Base-by-base conservation (phyloP, 2,888 invertebrate species). In the Eledone cirrhosa region DNA sequence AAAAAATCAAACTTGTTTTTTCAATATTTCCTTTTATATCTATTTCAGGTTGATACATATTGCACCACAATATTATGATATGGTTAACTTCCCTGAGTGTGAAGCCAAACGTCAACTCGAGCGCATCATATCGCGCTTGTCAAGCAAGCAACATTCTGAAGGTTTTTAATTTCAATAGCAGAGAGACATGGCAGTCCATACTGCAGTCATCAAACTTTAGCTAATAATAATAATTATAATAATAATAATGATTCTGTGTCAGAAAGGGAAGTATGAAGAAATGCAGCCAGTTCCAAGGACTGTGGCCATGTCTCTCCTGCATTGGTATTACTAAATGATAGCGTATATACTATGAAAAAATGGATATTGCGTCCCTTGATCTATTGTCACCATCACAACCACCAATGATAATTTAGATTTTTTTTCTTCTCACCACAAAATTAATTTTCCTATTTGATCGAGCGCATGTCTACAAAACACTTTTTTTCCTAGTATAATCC, bases 1-100 rank as follows among this genome's bases (percentile, higher is more conserved):
- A n/a, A n/a, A n/a, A n/a, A n/a, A n/a, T n/a, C n/a, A n/a, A 41
- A 41, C 41, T 41, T 41, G 5, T 41, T 41, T 41, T 41, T 41
- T 33, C 33, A 3, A 5, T 2, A 8, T 11, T 14, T 24, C 22
- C 41, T 24, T 65, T 29, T 47, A 47, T 78, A 78, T 76, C 69
- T 53, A 53, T 85, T 85, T 5, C 86, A 92, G 99, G 99, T 92
- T 99, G 78, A 92, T 99, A 31, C 95, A 95, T 90, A 95, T 98
- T 82, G 97, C 99, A 0, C 98, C 99, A 0, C 98, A 98, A 91
- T 99, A 99, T 93, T 99, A 99, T 91, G 99, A 99, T 91, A 93
- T 99, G 91, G 94, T 95, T 89, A 99, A 98, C 92, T 99, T 99
- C 93, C 99, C 99, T 0, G 95, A 95, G 88, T 98, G 99, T 91